Evolutionary conservation across 92 coral and sea anemone genomes (phyloP), one percentile per base, ranked within the genome.

Genomic region (Phenganax marumi): DNA sequence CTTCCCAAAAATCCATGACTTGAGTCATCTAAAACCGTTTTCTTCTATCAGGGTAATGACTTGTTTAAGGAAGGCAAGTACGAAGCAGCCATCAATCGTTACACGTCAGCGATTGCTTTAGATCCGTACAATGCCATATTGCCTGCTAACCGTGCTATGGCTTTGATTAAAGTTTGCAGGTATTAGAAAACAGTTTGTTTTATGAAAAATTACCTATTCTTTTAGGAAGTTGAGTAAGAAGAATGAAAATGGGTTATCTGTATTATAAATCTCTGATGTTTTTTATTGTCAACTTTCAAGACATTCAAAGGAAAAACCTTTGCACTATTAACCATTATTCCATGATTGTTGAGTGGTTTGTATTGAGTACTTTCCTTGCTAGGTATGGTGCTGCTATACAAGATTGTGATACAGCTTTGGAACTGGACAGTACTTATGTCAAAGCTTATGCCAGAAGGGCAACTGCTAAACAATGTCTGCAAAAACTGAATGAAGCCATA

Each of bases 61-160:
- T 81, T 91, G 22, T 95, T 95, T 77, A 95, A 95, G 64, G 93
- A 92, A 55, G 93, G 97, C 19, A 89, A 90, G 51, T 95, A 84
- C 76, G 97, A 95, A 23, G 96, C 86, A 50, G 97, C 98, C 18
- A 89, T 95, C 53, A 89, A 93, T 79, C 89, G 97, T 65, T 95
- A 95, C 85, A 92, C 98, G 3, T 54, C 84, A 12, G 98, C 93
- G 21, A 87, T 89, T 70, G 92, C 89, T 48, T 82, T 92, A 10
- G 98, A 95, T 72, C 92, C 97, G 19, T 68, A 52, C 49, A 95
- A 92, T 90, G 98, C 98, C 25, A 87, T 95, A 49, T 78, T 95
- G 23, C 93, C 96, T 56, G 97, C 98, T 12, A 95, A 95, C 88
- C 84, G 98, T 39, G 98, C 97, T 26, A 95, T 95, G 98, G 97